Conservation (phyloP, 2,888 invertebrate species). For the Lithosia quadra region DNA sequence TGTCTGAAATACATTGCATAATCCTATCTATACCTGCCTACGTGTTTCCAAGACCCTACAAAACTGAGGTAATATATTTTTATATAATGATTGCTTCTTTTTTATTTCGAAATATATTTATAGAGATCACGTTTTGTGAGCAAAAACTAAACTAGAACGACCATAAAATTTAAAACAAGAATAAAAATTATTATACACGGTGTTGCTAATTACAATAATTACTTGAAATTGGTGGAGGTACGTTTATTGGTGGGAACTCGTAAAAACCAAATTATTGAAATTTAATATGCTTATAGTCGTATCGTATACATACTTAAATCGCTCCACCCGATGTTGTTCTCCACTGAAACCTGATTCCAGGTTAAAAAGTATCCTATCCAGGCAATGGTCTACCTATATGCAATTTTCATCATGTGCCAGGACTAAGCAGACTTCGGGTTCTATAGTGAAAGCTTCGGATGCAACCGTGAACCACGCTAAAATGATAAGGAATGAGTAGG, state of each 20-base stretch:
- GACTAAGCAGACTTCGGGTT: too few relatives aligned
- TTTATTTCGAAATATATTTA: constrained; percentile 33
- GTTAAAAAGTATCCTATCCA: too few relatives aligned
- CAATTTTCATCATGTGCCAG: too few relatives aligned
- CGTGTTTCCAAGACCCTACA: constrained; percentile 45
- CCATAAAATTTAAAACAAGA: constrained; percentile 33
- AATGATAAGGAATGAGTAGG: too few relatives aligned
- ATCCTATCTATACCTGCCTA: constrained; percentile 31
- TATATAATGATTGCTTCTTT: constrained; percentile 34
- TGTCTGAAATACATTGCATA: constrained; percentile 53
- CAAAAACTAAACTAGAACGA: constrained; percentile 47
- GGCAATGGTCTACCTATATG: too few relatives aligned
- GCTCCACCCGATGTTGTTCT: too few relatives aligned
- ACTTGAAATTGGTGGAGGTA: constrained; percentile 34
- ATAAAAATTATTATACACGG: constrained; percentile 39
- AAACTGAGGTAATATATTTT: constrained; percentile 34
- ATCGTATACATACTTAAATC: too few relatives aligned
- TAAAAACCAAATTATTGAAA: too few relatives aligned
- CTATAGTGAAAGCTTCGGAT: too few relatives aligned
- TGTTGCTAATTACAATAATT: constrained; percentile 41
- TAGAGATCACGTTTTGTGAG: constrained; percentile 45
- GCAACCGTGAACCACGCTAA: too few relatives aligned
- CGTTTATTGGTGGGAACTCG: neutral
- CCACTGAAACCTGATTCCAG: too few relatives aligned
- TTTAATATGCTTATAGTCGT: neutral